Conservation (phyloP, 2,888 invertebrate genomes). For the Lithophane semibrunnea region DNA sequence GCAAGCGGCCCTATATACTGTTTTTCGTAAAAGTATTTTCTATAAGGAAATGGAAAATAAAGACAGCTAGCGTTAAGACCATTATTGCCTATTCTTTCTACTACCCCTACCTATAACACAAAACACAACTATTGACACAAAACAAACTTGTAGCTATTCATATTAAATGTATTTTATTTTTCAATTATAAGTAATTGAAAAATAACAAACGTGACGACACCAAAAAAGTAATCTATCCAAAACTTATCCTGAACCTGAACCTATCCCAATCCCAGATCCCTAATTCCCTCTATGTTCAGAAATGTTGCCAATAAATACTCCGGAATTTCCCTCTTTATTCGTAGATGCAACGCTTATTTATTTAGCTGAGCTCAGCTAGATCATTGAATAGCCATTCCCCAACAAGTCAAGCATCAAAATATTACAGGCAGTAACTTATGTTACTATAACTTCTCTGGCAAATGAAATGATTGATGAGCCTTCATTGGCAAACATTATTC, state of each 20-base stretch:
- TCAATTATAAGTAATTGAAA: too few species aligned
- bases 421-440: neutral
- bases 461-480: neutral
- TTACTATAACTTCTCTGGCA: neutral
- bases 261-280: too few species aligned
- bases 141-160: neutral
- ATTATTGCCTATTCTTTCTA: slow-evolving; percentile 72
- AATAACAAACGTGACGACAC: too few species aligned
- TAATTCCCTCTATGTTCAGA: too few species aligned
- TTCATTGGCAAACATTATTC: neutral
- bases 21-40: slow-evolving; percentile 89
- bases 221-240: too few species aligned
- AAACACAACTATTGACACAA: neutral
- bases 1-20: slow-evolving; percentile 84
- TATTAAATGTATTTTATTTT: too few species aligned
- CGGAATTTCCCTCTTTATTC: neutral
- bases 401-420: neutral
- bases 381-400: neutral
- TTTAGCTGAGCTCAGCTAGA: neutral
- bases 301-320: neutral
- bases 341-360: neutral
- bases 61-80: slow-evolving; percentile 91
- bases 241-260: neutral
- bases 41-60: slow-evolving; percentile 91
- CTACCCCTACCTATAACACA: neutral